These are phyloP conservation scores for Cnemophilus loriae DNA, from an alignment of 2,113 vertebrate genomes.

Conservation along the genomic window DNA sequence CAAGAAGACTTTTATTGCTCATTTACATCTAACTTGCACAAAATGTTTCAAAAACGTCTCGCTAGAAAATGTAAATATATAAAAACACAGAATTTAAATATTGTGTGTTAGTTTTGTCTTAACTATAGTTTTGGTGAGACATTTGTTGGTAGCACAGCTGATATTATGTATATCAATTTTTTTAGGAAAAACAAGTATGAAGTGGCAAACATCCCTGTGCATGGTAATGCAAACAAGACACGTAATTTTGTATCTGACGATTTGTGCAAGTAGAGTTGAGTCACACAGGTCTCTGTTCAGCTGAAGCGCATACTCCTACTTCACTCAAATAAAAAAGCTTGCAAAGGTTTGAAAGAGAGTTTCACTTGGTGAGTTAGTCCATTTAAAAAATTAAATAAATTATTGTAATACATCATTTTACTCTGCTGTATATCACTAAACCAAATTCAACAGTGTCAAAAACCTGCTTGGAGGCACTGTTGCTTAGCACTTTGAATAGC, in stretches of 20 bases:
- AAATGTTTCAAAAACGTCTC: conserved; percentile 20
- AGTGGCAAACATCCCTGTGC: neutral
- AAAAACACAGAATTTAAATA: neutral
- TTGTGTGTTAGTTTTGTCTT: neutral
- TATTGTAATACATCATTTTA: neutral
- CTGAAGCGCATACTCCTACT: neutral
- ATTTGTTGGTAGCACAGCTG: neutral
- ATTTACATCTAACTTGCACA: conserved; percentile 40
- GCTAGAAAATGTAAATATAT: neutral
- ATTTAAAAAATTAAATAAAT: neutral
- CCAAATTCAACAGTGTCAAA: neutral
- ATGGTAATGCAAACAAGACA: neutral
- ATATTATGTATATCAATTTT: neutral
- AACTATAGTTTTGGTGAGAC: neutral
- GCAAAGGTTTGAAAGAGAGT: neutral
- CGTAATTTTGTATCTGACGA: neutral
- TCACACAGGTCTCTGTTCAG: neutral
- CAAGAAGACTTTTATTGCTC: conserved; percentile 8
- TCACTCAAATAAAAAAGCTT: neutral
- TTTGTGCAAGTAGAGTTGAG: neutral
- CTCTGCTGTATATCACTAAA: neutral
- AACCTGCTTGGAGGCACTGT: neutral
- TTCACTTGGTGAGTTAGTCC: neutral
- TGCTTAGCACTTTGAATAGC: neutral
- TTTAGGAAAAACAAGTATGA: neutral